Conservation (phyloP, 2,797 vertebrate species). For the Sebastes iracundus region DNA sequence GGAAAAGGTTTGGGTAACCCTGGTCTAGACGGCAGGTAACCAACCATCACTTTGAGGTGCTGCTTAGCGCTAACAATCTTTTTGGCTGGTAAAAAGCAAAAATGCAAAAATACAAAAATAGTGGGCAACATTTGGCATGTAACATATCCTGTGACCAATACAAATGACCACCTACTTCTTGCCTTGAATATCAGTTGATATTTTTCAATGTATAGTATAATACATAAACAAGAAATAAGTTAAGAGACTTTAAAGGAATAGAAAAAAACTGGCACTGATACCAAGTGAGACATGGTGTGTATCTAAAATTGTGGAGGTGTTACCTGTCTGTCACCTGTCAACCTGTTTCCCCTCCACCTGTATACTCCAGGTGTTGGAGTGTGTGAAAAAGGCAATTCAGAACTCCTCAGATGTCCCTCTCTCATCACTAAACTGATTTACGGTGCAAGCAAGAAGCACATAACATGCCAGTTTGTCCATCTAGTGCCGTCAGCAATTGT, state of each 20-base stretch:
- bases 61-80: background rate
- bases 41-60: background rate
- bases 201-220: background rate
- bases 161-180: background rate
- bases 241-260: background rate
- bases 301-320: background rate
- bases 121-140: background rate
- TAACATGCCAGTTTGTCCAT: background rate
- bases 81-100: background rate
- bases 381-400: background rate
- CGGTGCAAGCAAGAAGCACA: background rate
- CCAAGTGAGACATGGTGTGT: background rate
- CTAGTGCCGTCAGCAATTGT: background rate
- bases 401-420: background rate
- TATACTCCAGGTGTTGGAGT: background rate
- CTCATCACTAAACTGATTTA: background rate
- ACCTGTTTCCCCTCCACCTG: background rate
- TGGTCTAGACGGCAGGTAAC: background rate
- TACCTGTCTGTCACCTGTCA: background rate
- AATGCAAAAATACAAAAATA: background rate
- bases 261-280: background rate
- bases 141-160: background rate
- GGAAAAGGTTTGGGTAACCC: too few species aligned
- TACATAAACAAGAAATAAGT: background rate
- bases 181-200: background rate